Evolutionary conservation across 2,888 invertebrate species (phyloP), one percentile per base, ranked within the genome.

Genomic region (Caradrina clavipalpis): DNA sequence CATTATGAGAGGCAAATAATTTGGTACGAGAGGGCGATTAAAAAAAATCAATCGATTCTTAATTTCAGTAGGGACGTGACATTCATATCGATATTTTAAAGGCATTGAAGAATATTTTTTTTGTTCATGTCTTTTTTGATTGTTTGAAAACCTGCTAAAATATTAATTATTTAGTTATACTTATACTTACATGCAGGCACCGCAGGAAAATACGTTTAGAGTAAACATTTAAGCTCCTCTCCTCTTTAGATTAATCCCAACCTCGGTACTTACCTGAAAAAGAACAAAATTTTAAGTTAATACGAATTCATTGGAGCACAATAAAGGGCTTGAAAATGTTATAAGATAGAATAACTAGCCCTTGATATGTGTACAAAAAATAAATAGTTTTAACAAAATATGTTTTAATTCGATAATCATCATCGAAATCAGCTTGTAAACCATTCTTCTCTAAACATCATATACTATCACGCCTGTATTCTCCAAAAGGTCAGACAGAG

Each of bases 181-280:
- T 78, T 66, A 78, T 80, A 58, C 21, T 62, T 53, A 55, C 64
- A 50, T 58, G 56, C 45, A 49, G 15, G 31, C 47, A 54, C 54
- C 54, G 56, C 45, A 49, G 15, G 31, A 51, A 54, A 51, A 21
- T 10, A 55, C 49, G 69, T 54, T 17, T 60, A 57, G 2, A 63
- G 62, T 57, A 51, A 58, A 60, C 77, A 73, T 73, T 73, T 59
- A 69, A 62, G 47, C 39, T 68, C 60, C 26, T 57, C 45, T 26
- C 55, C 45, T 54, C 50, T 26, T 62, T n/a, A 65, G 54, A 68
- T 71, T 73, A 64, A 57, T 61, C 35, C 47, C 68, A 49, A 64
- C 62, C 64, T 80, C 63, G 64, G 84, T 88, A 91, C 91, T 91
- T 91, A 91, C 91, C 91, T 91, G 91, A 63, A 89, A 91, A 87